phyloP scores from a whole-genome alignment of 2,113 vertebrate species.

The Indicator maculatus region DNA sequence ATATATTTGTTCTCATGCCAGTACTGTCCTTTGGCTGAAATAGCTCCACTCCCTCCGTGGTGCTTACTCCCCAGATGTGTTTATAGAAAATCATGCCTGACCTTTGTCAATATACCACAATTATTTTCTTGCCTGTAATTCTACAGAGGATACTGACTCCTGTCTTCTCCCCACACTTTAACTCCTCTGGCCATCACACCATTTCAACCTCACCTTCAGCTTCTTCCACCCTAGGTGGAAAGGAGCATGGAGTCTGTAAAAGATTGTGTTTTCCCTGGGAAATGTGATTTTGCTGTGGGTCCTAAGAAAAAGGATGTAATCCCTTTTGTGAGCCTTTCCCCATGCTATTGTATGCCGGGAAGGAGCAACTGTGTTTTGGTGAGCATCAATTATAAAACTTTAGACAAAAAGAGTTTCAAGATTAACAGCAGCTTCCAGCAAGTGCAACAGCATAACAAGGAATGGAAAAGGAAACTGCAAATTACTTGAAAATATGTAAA shows the following conservation, averaged over 20 bases:
- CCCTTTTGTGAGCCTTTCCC: not conserved
- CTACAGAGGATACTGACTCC: not conserved
- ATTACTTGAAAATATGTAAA: conserved; percentile 58
- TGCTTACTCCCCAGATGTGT: not conserved
- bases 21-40: conserved; percentile 18
- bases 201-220: not conserved
- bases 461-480: not conserved
- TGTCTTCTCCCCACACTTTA: not conserved
- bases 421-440: not conserved
- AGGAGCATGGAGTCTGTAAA: not conserved
- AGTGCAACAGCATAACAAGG: not conserved
- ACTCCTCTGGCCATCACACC: not conserved
- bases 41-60: not conserved
- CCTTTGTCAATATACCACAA: not conserved
- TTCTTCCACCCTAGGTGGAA: not conserved
- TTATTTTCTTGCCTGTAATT: not conserved
- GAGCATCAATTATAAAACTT: not conserved
- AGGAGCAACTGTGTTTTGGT: not conserved
- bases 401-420: not conserved
- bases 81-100: not conserved
- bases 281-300: not conserved
- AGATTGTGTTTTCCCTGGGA: not conserved
- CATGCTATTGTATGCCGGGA: not conserved
- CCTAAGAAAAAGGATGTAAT: not conserved
- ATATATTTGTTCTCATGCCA: conserved; percentile 45